A percentile compares a stretch with the other conserved stretches of the same genome.
Conservation (phyloP, 1,140 invertebrate species). For the Brachionus sp. region DNA sequence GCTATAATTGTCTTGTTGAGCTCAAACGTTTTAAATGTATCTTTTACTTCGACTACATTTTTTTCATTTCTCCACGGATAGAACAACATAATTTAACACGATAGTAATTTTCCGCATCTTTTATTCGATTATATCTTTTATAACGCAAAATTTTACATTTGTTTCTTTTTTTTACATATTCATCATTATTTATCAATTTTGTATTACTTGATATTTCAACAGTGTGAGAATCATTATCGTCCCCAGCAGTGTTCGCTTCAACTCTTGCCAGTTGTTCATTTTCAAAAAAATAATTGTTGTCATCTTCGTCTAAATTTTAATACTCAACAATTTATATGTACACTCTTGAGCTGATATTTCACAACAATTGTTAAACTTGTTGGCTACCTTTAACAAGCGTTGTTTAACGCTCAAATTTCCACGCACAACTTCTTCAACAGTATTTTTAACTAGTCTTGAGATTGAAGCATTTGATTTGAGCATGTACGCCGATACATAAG, state of each 20-base stretch:
- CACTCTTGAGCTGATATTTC: background rate
- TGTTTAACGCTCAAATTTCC: background rate
- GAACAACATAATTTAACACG: conserved; percentile 8
- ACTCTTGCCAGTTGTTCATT: background rate
- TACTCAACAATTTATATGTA: background rate
- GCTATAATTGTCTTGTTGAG: background rate
- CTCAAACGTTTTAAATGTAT: background rate
- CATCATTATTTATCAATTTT: background rate
- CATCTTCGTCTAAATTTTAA: conserved; percentile 14
- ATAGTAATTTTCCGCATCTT: conserved; percentile 16
- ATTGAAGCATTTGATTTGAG: background rate
- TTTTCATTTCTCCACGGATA: background rate
- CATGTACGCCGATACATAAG: background rate
- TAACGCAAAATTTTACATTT: background rate
- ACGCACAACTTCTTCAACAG: background rate
- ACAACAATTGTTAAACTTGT: background rate
- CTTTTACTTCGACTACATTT: background rate
- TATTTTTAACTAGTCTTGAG: background rate
- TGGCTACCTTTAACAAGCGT: background rate
- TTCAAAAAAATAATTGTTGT: background rate
- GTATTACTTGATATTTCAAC: too few relatives aligned
- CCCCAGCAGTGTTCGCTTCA: background rate
- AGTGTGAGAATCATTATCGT: background rate
- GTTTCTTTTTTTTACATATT: background rate
- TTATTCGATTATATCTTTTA: background rate